These are phyloP conservation scores for Drosophila falleni DNA, from an alignment of 2,888 invertebrate genomes.

Conservation along the genomic window DNA sequence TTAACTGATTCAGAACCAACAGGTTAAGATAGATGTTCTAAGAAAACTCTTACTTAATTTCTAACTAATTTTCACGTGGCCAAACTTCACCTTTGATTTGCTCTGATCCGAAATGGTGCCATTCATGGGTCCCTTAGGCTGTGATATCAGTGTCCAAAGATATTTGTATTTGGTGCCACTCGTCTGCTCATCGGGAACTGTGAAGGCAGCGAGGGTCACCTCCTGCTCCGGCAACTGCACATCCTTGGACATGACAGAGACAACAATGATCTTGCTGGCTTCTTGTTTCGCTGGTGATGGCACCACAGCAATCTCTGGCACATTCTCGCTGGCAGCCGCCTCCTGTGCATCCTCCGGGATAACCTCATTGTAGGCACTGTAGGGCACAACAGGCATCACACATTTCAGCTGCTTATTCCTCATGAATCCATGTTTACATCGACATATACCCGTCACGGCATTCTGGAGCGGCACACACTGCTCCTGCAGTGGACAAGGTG, in stretches of 20 bases:
- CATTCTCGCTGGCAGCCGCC: conserved; percentile 44
- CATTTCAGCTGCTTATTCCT: conserved; percentile 86
- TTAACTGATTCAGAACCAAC: too few species aligned
- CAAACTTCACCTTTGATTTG: conserved; percentile 89
- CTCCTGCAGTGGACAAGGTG: conserved; percentile 89
- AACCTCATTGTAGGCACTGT: conserved; percentile 55
- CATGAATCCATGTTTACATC: conserved; percentile 89
- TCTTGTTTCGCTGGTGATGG: conserved; percentile 74
- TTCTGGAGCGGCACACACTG: conserved; percentile 88
- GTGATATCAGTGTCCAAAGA: conserved; percentile 94
- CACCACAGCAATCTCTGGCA: conserved; percentile 22
- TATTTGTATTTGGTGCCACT: conserved; percentile 92
- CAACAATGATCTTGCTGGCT: conserved; percentile 89
- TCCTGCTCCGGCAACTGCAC: conserved; percentile 94
- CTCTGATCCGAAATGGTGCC: conserved; percentile 93
- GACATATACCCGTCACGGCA: conserved; percentile 89
- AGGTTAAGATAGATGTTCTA: neutral
- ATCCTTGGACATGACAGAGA: conserved; percentile 91
- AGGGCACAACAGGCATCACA: conserved; percentile 78
- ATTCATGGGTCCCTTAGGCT: conserved; percentile 91
- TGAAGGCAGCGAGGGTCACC: conserved; percentile 93
- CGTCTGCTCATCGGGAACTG: conserved; percentile 90
- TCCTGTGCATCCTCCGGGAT: conserved; percentile 22
- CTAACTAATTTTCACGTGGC: neutral
- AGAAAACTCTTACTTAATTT: neutral